These are phyloP conservation scores for Cariama cristata DNA, from an alignment of 2,113 vertebrate species.

Conservation along the genomic window DNA sequence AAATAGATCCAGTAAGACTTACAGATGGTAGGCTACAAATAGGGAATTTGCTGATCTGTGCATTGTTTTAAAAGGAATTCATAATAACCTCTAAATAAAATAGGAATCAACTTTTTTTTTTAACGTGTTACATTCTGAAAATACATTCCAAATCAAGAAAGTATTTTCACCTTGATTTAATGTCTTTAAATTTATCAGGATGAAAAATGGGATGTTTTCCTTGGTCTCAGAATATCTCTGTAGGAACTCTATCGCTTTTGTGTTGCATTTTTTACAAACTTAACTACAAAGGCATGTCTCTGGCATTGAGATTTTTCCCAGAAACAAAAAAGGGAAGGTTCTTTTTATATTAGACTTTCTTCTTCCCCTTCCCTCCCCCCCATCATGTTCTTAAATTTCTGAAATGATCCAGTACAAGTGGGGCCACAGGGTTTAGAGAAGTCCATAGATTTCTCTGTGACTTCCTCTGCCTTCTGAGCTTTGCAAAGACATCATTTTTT, in stretches of 20 bases:
- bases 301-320: not conserved
- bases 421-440: not conserved
- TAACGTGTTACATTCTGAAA: not conserved
- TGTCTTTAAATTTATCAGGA: not conserved
- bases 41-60: constrained; percentile 47
- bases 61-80: constrained; percentile 60
- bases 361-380: not conserved
- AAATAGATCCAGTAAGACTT: constrained; percentile 67
- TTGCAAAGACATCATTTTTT: not conserved
- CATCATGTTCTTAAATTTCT: not conserved
- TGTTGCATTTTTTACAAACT: not conserved
- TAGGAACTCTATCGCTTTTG: not conserved
- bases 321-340: not conserved
- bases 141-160: not conserved
- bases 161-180: not conserved
- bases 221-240: not conserved
- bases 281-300: not conserved
- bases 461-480: not conserved
- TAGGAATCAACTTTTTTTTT: constrained; percentile 18
- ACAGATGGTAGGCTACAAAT: constrained; percentile 43
- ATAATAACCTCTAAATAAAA: constrained; percentile 61
- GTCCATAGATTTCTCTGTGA: not conserved
- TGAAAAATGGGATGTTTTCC: not conserved
- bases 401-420: not conserved
- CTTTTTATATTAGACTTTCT: not conserved